Evolutionary conservation across 1,140 invertebrate genomes (phyloP).

Genomic region (Drosophila navojoa): DNA sequence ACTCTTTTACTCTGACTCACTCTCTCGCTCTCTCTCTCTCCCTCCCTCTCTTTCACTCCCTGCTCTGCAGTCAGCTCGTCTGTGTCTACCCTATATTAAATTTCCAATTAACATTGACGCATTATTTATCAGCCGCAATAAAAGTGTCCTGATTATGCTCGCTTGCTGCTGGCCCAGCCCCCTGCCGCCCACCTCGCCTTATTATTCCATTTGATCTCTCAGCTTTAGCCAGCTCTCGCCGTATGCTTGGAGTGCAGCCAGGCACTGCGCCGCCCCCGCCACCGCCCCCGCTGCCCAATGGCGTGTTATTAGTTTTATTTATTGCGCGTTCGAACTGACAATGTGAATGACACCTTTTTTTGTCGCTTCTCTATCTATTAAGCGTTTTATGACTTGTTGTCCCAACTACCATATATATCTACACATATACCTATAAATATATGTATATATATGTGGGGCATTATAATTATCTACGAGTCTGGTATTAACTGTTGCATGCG

Average conservation of each 20-base stretch:
- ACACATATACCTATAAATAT: neutral
- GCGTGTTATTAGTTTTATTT: slow-evolving; percentile 72
- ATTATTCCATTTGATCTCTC: slow-evolving; percentile 69
- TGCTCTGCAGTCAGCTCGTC: neutral
- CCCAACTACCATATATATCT: neutral
- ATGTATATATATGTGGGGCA: slow-evolving; percentile 21
- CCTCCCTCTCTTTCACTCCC: neutral
- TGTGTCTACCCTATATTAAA: slow-evolving; percentile 57
- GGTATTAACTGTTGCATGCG: slow-evolving; percentile 39
- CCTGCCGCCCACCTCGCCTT: slow-evolving; percentile 13
- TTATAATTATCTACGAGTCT: slow-evolving; percentile 59
- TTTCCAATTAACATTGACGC: slow-evolving; percentile 81
- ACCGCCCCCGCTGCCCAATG: neutral
- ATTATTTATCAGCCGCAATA: slow-evolving; percentile 79
- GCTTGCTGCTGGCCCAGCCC: slow-evolving; percentile 22
- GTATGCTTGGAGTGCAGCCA: slow-evolving; percentile 6
- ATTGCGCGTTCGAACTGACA: slow-evolving; percentile 37
- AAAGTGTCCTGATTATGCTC: slow-evolving; percentile 79
- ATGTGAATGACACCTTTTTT: slow-evolving; percentile 21
- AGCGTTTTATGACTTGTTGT: slow-evolving; percentile 61
- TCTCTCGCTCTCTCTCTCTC: neutral
- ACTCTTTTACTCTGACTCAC: neutral
- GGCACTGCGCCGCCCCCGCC: neutral
- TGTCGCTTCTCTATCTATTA: slow-evolving; percentile 50
- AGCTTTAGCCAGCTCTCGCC: slow-evolving; percentile 29